These are phyloP conservation scores for Cyclargus thomasi DNA, from an alignment of 1,140 invertebrate species.

Conservation along the genomic window DNA sequence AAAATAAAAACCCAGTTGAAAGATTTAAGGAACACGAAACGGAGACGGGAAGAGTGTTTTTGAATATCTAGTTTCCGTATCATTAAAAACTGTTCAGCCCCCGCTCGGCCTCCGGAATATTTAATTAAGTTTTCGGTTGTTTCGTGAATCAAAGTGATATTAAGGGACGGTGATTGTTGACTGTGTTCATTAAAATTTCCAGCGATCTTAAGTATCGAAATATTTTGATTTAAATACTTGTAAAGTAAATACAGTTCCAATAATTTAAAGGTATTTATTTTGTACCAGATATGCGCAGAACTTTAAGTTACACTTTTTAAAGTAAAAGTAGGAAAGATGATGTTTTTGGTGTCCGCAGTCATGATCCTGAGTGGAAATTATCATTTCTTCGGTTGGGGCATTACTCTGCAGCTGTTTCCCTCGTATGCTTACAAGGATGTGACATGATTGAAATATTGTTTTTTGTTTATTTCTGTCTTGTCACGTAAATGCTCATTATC, in stretches of 20 bases:
- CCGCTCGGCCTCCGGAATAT: constrained; percentile 28
- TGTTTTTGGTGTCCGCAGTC: too few relatives aligned
- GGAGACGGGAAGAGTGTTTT: constrained; percentile 21
- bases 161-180: constrained; percentile 34
- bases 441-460: too few relatives aligned
- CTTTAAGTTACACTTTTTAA: too few relatives aligned
- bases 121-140: constrained; percentile 47
- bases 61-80: constrained; percentile 30
- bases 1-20: background rate
- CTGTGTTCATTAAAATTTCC: constrained; percentile 38
- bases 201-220: constrained; percentile 1
- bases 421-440: too few relatives aligned
- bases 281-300: too few relatives aligned
- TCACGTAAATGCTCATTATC: too few relatives aligned
- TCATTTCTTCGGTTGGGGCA: too few relatives aligned
- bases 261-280: background rate
- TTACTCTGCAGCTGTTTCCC: too few relatives aligned
- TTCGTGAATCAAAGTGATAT: constrained; percentile 49
- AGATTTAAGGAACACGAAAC: constrained; percentile 2
- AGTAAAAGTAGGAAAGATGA: too few relatives aligned
- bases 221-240: background rate
- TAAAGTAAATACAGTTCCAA: background rate
- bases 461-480: too few relatives aligned
- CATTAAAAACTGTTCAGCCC: constrained; percentile 37
- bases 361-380: too few relatives aligned